These are phyloP conservation scores for Creontiades dilutus DNA, from an alignment of 2,888 invertebrate species.

Conservation along the genomic window DNA sequence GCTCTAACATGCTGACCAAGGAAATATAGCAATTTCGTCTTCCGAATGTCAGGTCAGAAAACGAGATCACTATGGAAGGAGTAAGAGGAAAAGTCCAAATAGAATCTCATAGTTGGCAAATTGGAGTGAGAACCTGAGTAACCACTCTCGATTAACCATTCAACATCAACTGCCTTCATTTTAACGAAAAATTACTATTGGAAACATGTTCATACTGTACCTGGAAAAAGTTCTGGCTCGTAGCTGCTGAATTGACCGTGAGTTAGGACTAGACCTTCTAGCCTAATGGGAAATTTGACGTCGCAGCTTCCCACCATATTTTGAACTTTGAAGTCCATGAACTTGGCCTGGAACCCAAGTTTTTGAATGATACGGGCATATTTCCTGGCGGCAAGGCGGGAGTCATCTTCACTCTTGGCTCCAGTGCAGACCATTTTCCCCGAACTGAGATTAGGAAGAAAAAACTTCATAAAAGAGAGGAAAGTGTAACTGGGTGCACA, in stretches of 20 bases:
- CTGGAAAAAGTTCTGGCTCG: slow-evolving; percentile 62
- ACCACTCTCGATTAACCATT: too few species aligned
- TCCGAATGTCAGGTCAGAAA: too few species aligned
- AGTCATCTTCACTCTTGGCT: slow-evolving; percentile 90
- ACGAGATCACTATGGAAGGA: too few species aligned
- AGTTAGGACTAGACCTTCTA: slow-evolving; percentile 89
- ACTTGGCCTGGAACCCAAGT: slow-evolving; percentile 86
- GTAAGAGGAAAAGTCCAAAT: too few species aligned
- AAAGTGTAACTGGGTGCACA: neutral
- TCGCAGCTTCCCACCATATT: slow-evolving; percentile 94
- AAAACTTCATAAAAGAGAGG: neutral
- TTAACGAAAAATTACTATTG: too few species aligned
- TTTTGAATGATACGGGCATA: slow-evolving; percentile 91
- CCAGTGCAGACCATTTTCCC: slow-evolving; percentile 94
- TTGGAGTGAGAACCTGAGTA: too few species aligned
- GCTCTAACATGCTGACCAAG: too few species aligned
- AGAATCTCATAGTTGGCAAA: too few species aligned
- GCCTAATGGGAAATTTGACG: slow-evolving; percentile 90
- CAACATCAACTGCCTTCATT: too few species aligned
- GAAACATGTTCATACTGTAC: neutral
- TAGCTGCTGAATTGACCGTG: slow-evolving; percentile 88
- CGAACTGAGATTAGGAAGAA: slow-evolving; percentile 82
- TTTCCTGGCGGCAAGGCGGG: slow-evolving; percentile 88
- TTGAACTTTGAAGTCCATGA: slow-evolving; percentile 89
- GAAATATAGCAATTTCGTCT: too few species aligned